A percentile compares a stretch with the other conserved stretches of the same genome.
These are phyloP conservation scores for Cromileptes altivelis DNA, from an alignment of 2,113 vertebrate genomes.

Conservation along the genomic window DNA sequence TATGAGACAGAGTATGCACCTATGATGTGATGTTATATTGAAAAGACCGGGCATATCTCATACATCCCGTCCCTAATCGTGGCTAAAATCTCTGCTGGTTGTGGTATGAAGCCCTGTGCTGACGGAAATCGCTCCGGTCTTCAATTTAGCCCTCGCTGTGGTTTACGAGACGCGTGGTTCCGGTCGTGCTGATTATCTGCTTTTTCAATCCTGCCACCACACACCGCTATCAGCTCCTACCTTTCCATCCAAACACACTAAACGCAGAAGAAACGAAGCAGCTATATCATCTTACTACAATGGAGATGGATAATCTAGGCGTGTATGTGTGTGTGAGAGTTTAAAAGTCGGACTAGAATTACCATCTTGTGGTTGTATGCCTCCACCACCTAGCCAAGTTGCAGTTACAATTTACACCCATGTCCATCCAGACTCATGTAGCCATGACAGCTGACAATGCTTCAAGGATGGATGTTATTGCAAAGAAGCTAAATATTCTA, in stretches of 20 bases:
- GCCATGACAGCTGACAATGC: too few relatives aligned
- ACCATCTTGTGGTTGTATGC: too few relatives aligned
- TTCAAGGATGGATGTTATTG: too few relatives aligned
- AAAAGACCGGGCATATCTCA: slow-evolving; percentile 9
- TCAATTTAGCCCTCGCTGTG: slow-evolving; percentile 50
- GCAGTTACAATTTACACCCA: too few relatives aligned
- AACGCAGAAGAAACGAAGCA: slow-evolving; percentile 17
- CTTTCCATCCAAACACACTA: neutral
- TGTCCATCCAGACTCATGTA: too few relatives aligned
- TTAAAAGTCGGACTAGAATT: slow-evolving; percentile 1
- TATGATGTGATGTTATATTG: slow-evolving; percentile 19
- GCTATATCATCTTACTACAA: neutral
- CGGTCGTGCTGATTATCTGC: slow-evolving; percentile 55
- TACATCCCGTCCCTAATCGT: slow-evolving; percentile 30
- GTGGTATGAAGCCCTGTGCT: slow-evolving; percentile 18
- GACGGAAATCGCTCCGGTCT: slow-evolving; percentile 51
- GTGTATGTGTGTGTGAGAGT: neutral
- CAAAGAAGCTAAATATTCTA: too few relatives aligned
- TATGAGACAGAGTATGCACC: neutral
- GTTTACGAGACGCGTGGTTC: slow-evolving; percentile 30
- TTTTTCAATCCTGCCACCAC: slow-evolving; percentile 12
- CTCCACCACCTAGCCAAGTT: too few relatives aligned
- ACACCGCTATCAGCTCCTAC: neutral
- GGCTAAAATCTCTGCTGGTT: slow-evolving; percentile 44
- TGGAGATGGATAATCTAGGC: slow-evolving; percentile 22